phyloP scores from a whole-genome alignment of 2,888 invertebrate species.

The Alviniconcha strummeri region DNA sequence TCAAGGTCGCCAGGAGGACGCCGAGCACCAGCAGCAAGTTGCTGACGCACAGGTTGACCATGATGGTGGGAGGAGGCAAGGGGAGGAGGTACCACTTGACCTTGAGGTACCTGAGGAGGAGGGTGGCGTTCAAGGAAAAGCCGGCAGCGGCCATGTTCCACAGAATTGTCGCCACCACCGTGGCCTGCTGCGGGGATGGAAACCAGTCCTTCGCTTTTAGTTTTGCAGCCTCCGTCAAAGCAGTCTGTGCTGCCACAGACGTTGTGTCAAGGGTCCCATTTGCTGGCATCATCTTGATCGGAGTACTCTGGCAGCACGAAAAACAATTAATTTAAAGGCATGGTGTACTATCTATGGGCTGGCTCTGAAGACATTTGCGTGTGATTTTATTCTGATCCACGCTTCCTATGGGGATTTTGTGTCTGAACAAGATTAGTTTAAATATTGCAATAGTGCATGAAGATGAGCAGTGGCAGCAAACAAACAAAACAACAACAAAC shows the following conservation, averaged over 20 bases:
- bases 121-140: background rate
- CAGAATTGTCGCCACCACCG: background rate
- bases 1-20: background rate
- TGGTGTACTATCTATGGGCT: too few relatives aligned
- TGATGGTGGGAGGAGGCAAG: background rate
- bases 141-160: background rate
- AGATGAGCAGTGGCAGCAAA: too few relatives aligned
- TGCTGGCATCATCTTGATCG: too few relatives aligned
- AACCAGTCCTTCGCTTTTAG: background rate
- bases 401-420: too few relatives aligned
- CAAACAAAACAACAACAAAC: too few relatives aligned
- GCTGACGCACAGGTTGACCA: slow-evolving; percentile 18
- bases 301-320: too few relatives aligned
- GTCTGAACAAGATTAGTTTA: too few relatives aligned
- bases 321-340: too few relatives aligned
- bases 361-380: too few relatives aligned
- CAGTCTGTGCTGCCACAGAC: background rate
- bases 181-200: background rate
- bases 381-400: too few relatives aligned
- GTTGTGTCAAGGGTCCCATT: too few relatives aligned
- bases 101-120: background rate
- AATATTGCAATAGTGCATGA: too few relatives aligned
- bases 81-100: background rate
- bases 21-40: slow-evolving; percentile 24
- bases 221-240: background rate